Base-by-base conservation (phyloP, 2,797 vertebrate genomes). In the Enteromius trimaculatus region DNA sequence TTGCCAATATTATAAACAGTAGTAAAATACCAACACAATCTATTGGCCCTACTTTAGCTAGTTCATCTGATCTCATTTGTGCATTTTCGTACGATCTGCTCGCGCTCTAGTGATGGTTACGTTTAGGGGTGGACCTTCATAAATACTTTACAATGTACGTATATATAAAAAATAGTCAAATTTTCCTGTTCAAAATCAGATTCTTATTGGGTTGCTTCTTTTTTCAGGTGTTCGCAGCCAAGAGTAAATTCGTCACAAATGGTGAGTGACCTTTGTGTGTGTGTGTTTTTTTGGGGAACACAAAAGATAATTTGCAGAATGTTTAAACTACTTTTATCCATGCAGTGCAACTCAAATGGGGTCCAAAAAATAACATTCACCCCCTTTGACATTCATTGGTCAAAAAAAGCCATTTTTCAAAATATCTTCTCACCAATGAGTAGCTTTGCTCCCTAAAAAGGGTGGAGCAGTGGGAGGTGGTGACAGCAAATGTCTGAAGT, bases 161-260 rank as follows among this genome's bases (percentile, higher is more conserved):
- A 34, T 74, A n/a, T 3, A 49, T 49, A 17, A 17, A 51, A 75
- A 37, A 75, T 9, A 23, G 17, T 9, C 17, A 0, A 7, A 21
- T 60, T 60, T 23, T 60, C 58, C 17, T 53, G 44, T 14, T 6
- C 13, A 51, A 39, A 44, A 79, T 44, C 10, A 47, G 13, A 11
- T 14, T 58, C 17, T 77, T 62, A 31, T 82, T 3, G 26, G 29
- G 60, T 71, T 70, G 21, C 49, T 29, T 78, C 75, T 80, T 53
- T n/a, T 70, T 86, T 8, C 14, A 86, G 95, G 89, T 94, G 88
- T 79, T 92, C 74, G 90, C 88, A 84, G 92, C 70, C 86, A 94
- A 92, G 79, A 93, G 92, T 92, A 95, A 95, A 89, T 94, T 95
- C 90, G 92, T 95, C 86, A 90, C 92, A 85, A 95, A 93, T 90